Base-by-base conservation (phyloP, 2,888 invertebrate species). In the Xylota segnis region DNA sequence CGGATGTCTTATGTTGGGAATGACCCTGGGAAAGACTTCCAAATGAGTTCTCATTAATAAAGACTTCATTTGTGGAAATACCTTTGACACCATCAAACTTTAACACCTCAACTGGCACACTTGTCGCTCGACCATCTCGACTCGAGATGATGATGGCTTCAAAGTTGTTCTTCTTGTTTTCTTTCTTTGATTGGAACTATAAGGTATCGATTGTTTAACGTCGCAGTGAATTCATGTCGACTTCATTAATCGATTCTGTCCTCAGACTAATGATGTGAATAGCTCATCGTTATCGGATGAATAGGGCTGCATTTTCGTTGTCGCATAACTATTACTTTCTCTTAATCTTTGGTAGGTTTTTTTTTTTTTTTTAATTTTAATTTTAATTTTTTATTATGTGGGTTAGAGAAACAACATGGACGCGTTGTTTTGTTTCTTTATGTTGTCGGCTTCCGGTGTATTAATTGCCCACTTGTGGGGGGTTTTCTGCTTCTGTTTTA, bases 241-340 rank as follows among this genome's bases (percentile, higher is more conserved):
- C 0, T 29, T 47, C 50, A 61, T 52, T 40, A 72, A 61, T 61
- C n/a, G 16, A 72, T 61, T 6, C 18, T 50, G 18, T 50, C 29
- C 14, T 29, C 50, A 37, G 27, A 29, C 59, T 68, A 52, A 76
- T 76, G 40, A 66, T 9, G 32, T 40, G 58, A 50, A 50, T 66
- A 32, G 40, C 61, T 43, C 45, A 56, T 43, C 56, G 43, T 43
- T 56, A 45, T 43, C 32, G 32, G 16, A 16, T 14, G 47, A 32
- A 47, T 32, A 32, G 29, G 47, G 43, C 29, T 45, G 63, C 10
- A 6, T 18, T 63, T 18, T 37, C 16, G n/a, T 16, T n/a, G n/a
- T 34, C n/a, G 3, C n/a, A 12, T 52, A 40, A 61, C 61, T 61
- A 23, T 12, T 37, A 61, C 72, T 72, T 72, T 72, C 72, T 52